These are phyloP conservation scores for Galaxea fascicularis DNA, from an alignment of 92 coral and sea anemone species.

Conservation along the genomic window DNA sequence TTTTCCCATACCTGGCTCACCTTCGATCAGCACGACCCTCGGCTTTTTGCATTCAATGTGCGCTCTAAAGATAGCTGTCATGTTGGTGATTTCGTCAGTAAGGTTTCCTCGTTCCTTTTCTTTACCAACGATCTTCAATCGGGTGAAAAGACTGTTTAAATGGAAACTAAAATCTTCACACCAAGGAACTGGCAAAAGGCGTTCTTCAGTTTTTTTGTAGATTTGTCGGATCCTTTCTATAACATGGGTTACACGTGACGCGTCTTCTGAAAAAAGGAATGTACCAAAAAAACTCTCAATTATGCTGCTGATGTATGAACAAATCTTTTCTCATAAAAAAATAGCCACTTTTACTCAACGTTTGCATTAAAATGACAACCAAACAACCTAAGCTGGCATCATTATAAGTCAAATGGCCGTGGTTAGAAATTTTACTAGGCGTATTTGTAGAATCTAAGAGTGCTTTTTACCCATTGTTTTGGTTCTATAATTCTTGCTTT, in stretches of 20 bases:
- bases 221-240: neutral
- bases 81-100: neutral
- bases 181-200: neutral
- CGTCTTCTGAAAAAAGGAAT: neutral
- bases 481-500: no score
- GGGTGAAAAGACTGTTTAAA: neutral
- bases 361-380: no score
- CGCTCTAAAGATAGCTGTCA: constrained; percentile 2
- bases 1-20: neutral
- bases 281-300: no score
- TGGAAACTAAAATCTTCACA: neutral
- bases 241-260: neutral
- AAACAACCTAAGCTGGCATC: no score
- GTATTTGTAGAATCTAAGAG: no score
- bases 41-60: neutral
- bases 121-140: neutral
- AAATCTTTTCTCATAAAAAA: no score
- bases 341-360: no score
- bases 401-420: no score
- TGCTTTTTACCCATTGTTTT: no score
- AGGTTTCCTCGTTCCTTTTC: neutral
- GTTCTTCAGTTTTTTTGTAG: neutral
- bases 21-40: neutral
- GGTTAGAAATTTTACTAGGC: no score
- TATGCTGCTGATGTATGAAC: no score